Conservation (phyloP, 2,113 vertebrate species). For the Myiopsitta monachus region DNA sequence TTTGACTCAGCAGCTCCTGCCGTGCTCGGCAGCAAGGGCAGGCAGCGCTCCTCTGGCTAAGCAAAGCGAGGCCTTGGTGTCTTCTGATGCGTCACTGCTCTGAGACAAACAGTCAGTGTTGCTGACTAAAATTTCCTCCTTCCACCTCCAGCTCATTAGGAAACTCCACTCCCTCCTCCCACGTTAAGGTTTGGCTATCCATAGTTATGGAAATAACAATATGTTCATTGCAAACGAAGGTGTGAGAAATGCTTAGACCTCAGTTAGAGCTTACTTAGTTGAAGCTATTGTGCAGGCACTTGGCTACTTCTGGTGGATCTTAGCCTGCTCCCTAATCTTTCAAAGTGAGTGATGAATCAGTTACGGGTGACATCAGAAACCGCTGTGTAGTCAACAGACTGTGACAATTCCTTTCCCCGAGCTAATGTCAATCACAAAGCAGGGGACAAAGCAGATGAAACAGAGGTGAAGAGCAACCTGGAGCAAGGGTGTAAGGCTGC, state of each 20-base stretch:
- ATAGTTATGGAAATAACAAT: neutral
- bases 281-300: neutral
- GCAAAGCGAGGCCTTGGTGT: neutral
- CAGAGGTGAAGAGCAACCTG: neutral
- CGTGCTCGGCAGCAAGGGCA: neutral
- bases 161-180: neutral
- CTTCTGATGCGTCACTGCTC: neutral
- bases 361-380: neutral
- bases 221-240: neutral
- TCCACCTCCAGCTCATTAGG: neutral
- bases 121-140: neutral
- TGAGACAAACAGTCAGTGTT: neutral
- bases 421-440: neutral
- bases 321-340: neutral
- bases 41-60: neutral
- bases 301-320: neutral
- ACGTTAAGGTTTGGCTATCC: neutral
- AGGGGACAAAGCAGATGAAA: neutral
- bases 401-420: neutral
- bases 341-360: neutral
- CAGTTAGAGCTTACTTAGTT: neutral
- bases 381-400: fast-evolving
- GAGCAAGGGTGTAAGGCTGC: neutral
- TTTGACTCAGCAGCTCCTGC: neutral
- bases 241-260: neutral